These are phyloP conservation scores for Thalassaphorura encarpata DNA, from an alignment of 1,140 invertebrate genomes.

Conservation along the genomic window DNA sequence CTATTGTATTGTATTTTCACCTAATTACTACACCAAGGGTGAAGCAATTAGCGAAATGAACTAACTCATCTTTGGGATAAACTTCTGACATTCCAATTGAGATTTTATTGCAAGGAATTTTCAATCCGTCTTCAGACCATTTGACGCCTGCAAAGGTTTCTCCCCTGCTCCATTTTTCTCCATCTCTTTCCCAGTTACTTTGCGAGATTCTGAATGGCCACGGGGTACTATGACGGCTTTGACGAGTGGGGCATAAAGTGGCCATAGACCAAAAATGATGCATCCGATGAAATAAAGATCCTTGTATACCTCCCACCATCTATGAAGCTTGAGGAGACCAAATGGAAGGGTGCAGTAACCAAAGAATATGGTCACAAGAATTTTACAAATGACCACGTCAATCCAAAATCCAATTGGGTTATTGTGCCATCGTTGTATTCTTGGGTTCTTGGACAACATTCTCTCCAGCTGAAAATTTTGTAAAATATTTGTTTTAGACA, in stretches of 20 bases:
- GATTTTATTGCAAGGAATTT: too few species aligned
- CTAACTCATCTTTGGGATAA: too few species aligned
- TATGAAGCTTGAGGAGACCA: constrained; percentile 55
- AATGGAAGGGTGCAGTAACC: constrained; percentile 77
- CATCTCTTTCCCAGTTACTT: too few species aligned
- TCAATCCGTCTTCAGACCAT: constrained; percentile 18
- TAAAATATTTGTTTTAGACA: background rate
- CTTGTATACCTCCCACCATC: constrained; percentile 50
- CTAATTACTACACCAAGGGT: too few species aligned
- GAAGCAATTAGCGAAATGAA: too few species aligned
- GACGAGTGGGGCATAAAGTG: constrained; percentile 41
- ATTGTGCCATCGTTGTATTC: constrained; percentile 28
- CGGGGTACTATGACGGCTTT: constrained; percentile 10
- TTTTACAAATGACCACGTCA: constrained; percentile 49
- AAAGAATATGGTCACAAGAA: constrained; percentile 69
- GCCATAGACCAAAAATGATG: constrained; percentile 51
- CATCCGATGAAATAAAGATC: constrained; percentile 55
- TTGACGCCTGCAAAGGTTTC: background rate
- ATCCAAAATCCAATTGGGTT: constrained; percentile 21
- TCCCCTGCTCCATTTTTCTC: background rate
- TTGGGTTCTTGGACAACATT: constrained; percentile 35
- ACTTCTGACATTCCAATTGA: too few species aligned
- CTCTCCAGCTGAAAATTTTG: constrained; percentile 38
- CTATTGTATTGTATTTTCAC: too few species aligned
- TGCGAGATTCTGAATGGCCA: background rate